Percentiles rank a stretch among this genome's conserved stretches.
Evolutionary conservation across 2,888 invertebrate genomes (phyloP).

Genomic region (Leucozona laternaria): DNA sequence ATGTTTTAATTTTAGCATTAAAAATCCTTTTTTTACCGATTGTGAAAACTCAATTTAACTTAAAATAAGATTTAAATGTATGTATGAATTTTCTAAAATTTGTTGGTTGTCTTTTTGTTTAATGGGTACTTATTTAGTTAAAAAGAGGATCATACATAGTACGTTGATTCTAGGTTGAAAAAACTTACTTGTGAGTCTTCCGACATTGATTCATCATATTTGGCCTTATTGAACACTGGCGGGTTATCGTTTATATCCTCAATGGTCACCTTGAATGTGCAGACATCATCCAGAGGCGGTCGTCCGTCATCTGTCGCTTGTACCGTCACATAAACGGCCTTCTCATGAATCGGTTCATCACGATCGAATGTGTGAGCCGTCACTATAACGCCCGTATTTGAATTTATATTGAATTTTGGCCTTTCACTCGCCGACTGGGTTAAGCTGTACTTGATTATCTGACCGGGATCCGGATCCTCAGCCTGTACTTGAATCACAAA

Average conservation of each 20-base stretch:
- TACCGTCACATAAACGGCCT: conserved; percentile 93
- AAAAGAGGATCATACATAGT: no score
- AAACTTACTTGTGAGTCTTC: conserved; percentile 88
- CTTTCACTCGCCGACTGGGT: conserved; percentile 90
- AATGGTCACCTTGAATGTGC: conserved; percentile 95
- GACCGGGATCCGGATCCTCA: conserved; percentile 87
- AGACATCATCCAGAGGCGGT: conserved; percentile 95
- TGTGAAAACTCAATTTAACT: no score
- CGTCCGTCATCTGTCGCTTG: conserved; percentile 96
- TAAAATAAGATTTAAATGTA: no score
- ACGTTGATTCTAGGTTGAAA: neutral
- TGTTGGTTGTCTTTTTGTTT: no score
- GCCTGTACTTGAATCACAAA: conserved; percentile 87
- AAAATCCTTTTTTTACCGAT: no score
- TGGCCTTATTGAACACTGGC: conserved; percentile 84
- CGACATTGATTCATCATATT: conserved; percentile 90
- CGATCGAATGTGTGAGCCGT: conserved; percentile 93
- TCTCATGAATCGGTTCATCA: conserved; percentile 94
- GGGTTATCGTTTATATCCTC: conserved; percentile 97
- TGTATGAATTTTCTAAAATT: no score
- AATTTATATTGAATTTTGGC: conserved; percentile 91
- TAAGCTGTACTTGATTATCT: conserved; percentile 93
- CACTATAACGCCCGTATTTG: conserved; percentile 89
- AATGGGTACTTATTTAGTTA: no score
- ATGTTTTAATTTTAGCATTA: no score